Conservation (phyloP, 2,888 invertebrate genomes). For the Campopleginae sp. region DNA sequence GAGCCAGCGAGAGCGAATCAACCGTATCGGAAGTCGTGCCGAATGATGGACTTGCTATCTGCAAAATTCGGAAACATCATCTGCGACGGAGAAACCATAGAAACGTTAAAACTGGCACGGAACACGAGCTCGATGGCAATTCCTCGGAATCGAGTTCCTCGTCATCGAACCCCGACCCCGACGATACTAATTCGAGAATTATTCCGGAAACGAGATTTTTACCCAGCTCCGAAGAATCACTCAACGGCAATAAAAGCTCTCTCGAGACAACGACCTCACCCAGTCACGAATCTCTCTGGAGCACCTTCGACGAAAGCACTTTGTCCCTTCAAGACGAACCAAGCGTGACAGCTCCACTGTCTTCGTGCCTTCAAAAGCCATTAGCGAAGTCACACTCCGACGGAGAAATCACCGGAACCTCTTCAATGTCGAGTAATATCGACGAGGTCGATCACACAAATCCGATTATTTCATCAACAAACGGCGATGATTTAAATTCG, state of each 20-base stretch:
- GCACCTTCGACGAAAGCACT: conserved; percentile 80
- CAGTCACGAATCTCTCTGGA: conserved; percentile 81
- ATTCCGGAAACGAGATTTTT: not conserved
- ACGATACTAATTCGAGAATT: not conserved
- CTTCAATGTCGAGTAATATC: not conserved
- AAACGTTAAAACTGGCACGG: not conserved
- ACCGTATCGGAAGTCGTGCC: not conserved
- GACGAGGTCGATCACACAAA: conserved; percentile 71
- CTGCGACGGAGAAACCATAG: conserved; percentile 56
- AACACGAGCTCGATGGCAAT: conserved; percentile 66
- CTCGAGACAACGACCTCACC: conserved; percentile 79
- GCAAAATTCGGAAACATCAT: conserved; percentile 3
- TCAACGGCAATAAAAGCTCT: conserved; percentile 75
- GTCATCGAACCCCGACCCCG: conserved; percentile 36
- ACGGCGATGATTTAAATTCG: conserved; percentile 19
- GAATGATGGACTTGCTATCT: not conserved
- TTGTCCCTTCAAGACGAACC: conserved; percentile 77
- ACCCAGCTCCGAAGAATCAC: conserved; percentile 75
- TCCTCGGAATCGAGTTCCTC: conserved; percentile 76
- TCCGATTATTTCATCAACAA: conserved; percentile 13
- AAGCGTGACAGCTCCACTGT: conserved; percentile 47
- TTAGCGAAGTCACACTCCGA: conserved; percentile 79
- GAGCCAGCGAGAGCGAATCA: conserved; percentile 72
- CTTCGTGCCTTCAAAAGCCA: conserved; percentile 20
- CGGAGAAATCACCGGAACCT: conserved; percentile 72